These are phyloP conservation scores for Emydocephalus ijimae DNA, from an alignment of 2,113 vertebrate genomes.

Conservation along the genomic window DNA sequence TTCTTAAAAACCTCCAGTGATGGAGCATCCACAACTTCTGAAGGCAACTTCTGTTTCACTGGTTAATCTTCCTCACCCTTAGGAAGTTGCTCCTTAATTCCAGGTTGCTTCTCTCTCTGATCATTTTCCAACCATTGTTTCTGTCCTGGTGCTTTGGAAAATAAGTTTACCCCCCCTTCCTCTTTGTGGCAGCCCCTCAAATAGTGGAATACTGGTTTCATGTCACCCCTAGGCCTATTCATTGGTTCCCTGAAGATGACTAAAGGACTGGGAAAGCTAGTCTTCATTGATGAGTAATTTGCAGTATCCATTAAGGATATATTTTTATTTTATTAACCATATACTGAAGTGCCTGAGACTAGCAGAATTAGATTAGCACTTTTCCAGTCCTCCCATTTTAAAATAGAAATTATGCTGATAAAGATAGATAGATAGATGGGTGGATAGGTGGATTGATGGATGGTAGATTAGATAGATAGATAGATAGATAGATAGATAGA, in stretches of 20 bases:
- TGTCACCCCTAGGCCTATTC: neutral
- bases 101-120: neutral
- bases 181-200: neutral
- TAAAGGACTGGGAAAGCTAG: neutral
- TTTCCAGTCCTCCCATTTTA: neutral
- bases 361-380: neutral
- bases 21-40: rapidly evolving
- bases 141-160: neutral
- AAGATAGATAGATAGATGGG: too few species aligned
- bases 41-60: neutral
- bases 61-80: neutral
- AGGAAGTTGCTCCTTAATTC: neutral
- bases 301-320: neutral
- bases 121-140: neutral
- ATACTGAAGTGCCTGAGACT: neutral
- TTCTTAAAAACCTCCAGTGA: neutral
- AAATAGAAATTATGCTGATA: neutral
- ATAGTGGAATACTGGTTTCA: neutral
- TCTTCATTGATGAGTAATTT: neutral
- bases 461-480: rapidly evolving
- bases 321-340: neutral
- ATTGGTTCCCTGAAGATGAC: neutral
- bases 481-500: too few species aligned
- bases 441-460: too few species aligned
- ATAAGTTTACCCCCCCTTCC: neutral